Evolutionary conservation across 2,888 invertebrate species (phyloP), one percentile per base, ranked within the genome.

Genomic region (Drosophila peninsularis): DNA sequence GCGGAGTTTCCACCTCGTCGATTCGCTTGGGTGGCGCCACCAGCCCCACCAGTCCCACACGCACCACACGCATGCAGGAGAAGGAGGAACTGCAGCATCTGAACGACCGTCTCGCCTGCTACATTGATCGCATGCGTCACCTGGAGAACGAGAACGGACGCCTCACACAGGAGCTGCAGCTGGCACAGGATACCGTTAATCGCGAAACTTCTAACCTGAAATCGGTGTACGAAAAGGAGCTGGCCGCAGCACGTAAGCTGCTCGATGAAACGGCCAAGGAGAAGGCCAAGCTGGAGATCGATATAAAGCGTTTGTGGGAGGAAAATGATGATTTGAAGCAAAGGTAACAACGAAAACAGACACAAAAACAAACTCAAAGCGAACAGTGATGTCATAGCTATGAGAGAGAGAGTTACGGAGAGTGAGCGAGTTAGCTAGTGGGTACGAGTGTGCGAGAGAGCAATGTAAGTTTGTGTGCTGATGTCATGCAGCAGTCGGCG

Each of bases 51-150:
- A 97, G 97, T 89, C 98, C 98, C 42, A 97, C 98, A 17, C 94
- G 98, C 83, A 95, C 97, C 80, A 96, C 96, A 60, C 96, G 99
- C 49, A 93, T 97, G 19, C 97, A 98, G 92, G 99, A 99, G 92
- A 99, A 99, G 93, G 96, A 96, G 89, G 97, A 98, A 87, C 93
- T 99, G 78, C 97, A 97, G 91, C 96, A 97, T 92, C 94, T 99
- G 58, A 99, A 99, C 92, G 98, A 99, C 93, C 97, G 99, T 64
- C 94, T 99, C 73, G 99, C 99, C 11, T 95, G 96, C 65, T 99
- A 99, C 91, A 99, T 99, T 90, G 99, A 99, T 90, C 95, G 95
- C 90, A 98, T 98, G 62, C 95, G 99, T 63, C 95, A 96, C 90
- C 94, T 99, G 88, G 99, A 99, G 93, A 94, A 94, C 69, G 99